phyloP scores from a whole-genome alignment of 2,797 vertebrate species.

The Clarias pachynema region DNA sequence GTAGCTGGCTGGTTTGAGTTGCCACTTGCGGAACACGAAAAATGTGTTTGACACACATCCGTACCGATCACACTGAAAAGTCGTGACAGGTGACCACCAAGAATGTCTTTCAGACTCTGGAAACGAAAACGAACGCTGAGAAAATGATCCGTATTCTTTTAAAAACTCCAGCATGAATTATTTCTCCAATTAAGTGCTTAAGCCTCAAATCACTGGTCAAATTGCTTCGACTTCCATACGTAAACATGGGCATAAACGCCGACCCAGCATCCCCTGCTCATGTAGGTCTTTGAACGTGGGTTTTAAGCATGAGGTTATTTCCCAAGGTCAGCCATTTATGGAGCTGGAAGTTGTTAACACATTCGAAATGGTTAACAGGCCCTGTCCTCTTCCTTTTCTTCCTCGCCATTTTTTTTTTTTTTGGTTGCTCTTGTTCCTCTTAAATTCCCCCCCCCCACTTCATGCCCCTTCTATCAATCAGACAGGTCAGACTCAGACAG shows the following conservation, averaged over 20 bases:
- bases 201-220: conserved; percentile 2
- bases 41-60: neutral
- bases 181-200: conserved; percentile 33
- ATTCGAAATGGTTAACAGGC: conserved; percentile 55
- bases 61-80: neutral
- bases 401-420: neutral
- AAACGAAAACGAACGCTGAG: neutral
- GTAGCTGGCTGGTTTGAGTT: neutral
- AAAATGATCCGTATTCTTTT: neutral
- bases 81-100: neutral
- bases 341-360: conserved; percentile 55
- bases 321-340: conserved; percentile 50
- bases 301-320: conserved; percentile 49
- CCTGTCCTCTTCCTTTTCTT: conserved; percentile 13
- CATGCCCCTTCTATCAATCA: conserved; percentile 39
- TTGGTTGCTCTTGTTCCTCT: neutral
- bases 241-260: conserved; percentile 34
- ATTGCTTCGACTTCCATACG: conserved; percentile 43
- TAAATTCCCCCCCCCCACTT: neutral
- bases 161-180: conserved; percentile 22
- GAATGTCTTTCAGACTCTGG: neutral
- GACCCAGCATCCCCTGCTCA: conserved; percentile 13
- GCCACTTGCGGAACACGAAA: neutral
- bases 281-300: conserved; percentile 42
- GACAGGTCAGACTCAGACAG: conserved; percentile 18